Evolutionary conservation across 2,113 vertebrate species (phyloP).

Genomic region (Pituophis catenifer): DNA sequence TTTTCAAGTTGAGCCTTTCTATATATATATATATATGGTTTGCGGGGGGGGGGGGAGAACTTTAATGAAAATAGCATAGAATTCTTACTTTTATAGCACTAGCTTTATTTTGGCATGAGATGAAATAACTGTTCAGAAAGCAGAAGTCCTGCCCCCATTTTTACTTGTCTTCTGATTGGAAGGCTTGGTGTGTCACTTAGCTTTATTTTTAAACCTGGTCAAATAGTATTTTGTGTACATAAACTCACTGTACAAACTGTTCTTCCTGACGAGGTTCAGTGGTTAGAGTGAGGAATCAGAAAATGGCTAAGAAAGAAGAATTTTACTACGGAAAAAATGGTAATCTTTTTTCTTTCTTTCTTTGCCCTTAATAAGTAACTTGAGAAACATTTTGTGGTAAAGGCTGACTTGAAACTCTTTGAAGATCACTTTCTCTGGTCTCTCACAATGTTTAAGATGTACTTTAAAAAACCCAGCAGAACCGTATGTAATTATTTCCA

Average conservation of each 20-base stretch:
- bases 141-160: conserved; percentile 12
- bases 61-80: neutral
- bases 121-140: conserved; percentile 14
- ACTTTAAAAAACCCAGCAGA: neutral
- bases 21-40: neutral
- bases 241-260: conserved; percentile 28
- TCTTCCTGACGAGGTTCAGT: conserved; percentile 2
- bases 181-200: conserved; percentile 28
- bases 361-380: neutral
- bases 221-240: conserved; percentile 30
- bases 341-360: conserved; percentile 39
- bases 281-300: conserved; percentile 5
- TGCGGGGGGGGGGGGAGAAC: accelerated
- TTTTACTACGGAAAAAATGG: conserved; percentile 59
- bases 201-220: conserved; percentile 53
- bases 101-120: neutral
- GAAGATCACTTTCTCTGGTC: neutral
- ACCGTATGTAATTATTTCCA: conserved; percentile 20
- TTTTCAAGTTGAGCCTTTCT: neutral
- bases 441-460: neutral
- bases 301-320: conserved; percentile 49
- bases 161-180: conserved; percentile 20
- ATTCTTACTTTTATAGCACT: neutral
- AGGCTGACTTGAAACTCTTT: neutral
- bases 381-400: neutral